Evolutionary conservation across 37 sponge, comb jelly and placozoan genomes (phyloP), one percentile per base, ranked within the genome.

Genomic region (Agelas oroides): DNA sequence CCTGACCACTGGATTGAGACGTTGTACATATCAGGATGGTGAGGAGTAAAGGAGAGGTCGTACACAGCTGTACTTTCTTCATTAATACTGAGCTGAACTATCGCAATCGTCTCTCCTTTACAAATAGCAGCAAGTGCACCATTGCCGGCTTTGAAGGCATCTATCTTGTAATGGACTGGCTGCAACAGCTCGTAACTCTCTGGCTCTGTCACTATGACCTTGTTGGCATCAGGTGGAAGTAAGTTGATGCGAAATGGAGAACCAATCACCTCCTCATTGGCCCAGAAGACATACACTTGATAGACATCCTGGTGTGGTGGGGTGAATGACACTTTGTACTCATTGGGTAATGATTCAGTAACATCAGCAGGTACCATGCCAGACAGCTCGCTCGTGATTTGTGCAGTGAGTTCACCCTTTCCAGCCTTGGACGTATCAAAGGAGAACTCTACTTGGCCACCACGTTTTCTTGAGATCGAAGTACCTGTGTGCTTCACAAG

Each of bases 351-450:
- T 56, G 57, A 46, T 37, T 76, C 54, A 12, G 59, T 55, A 21
- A 88, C 52, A 19, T 67, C 66, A 17, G 73, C 31, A 37, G 55
- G 59, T 13, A 92, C 85, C 2, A 16, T 17, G 16, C 92, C 92
- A 30, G 53, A 35, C 27, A 52, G 58, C 63, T 83, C 71, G 25
- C 85, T 85, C 3, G 66, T n/a, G 6, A 65, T 73, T 46, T 53
- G 56, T 20, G 84, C 92, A 16, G 58, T 65, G 61, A 92, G 61
- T 25, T 52, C 56, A 20, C 92, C 92, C 0, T 41, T 64, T 0
- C 92, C 92, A 73, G 94, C 94, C 25, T 89, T 52, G 0, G 57
- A 24, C n/a, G 82, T 54, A 76, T 89, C 86, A 66, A 88, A 80
- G 34, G 33, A 35, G 2, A 86, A 53, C 18, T 37, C 52, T 1